Conservation (phyloP, 2,113 vertebrate species). For the Centropus unirufus region DNA sequence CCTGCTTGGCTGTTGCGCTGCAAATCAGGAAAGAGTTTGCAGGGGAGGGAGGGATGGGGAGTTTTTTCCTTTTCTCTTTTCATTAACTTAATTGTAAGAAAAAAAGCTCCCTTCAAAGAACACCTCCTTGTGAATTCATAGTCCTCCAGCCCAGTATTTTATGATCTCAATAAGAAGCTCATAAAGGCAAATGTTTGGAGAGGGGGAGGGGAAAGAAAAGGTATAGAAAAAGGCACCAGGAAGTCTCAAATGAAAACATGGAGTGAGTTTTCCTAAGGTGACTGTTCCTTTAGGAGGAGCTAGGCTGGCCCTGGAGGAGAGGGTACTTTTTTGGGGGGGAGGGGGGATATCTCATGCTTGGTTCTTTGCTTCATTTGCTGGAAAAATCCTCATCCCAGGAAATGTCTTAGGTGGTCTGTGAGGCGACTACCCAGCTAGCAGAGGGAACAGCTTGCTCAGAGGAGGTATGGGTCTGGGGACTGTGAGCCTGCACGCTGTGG, state of each 20-base stretch:
- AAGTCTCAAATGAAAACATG: conserved; percentile 26
- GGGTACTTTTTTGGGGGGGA: background rate
- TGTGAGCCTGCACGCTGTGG: accelerated
- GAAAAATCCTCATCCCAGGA: background rate
- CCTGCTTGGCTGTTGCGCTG: background rate
- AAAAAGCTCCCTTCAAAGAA: conserved; percentile 28
- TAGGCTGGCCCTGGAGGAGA: background rate
- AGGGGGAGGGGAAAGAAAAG: background rate
- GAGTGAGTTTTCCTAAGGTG: conserved; percentile 36
- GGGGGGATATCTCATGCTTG: background rate
- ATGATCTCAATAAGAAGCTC: conserved; percentile 68
- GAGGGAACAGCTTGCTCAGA: accelerated
- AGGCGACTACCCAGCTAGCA: background rate
- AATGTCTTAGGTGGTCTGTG: background rate
- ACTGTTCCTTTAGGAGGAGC: background rate
- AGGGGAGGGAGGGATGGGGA: background rate
- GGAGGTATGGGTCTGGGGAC: accelerated
- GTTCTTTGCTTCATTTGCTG: background rate
- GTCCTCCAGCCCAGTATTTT: conserved; percentile 47
- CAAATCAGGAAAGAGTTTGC: background rate
- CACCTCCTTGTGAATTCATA: conserved; percentile 32
- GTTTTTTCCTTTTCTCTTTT: accelerated
- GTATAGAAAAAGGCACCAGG: conserved; percentile 56
- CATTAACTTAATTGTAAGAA: background rate
- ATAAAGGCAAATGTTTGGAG: conserved; percentile 55